Base-by-base conservation (phyloP, 1,140 invertebrate genomes). In the Hyposmocoma kahamanoa region DNA sequence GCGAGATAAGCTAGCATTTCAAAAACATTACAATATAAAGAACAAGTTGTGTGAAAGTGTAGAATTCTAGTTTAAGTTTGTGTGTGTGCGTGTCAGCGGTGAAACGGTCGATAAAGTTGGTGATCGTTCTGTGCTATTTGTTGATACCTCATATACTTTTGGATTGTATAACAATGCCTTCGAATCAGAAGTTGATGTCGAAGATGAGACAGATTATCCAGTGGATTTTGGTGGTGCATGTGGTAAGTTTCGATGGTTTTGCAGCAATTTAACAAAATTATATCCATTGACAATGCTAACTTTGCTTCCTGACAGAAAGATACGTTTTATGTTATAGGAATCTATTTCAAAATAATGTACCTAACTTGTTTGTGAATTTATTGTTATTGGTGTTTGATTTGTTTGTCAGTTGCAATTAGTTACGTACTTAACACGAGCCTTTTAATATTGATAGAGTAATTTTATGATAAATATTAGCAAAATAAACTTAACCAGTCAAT, bases 21-120 rank as follows among this genome's bases (percentile, higher is more conserved):
- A 49, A 68, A 67, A 67, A 71, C 59, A 62, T 67, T 70, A 59
- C 41, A 55, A 60, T 64, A 52, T 50, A 42, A 66, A 64, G 67
- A 71, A 77, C 71, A 71, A 74, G 66, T 75, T 68, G 51, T 65
- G 79, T 78, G 75, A 83, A 81, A 83, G 81, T 83, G 77, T 74
- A 62, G 32, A 59, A 69, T 69, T 66, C 73, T 79, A 72, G 71
- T 80, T 61, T 58, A 51, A 59, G 53, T 71, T 60, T 75, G 47
- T 54, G 63, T 67, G 73, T 81, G 81, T 82, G 77, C 72, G 78
- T 82, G 77, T 73, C 72, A 67, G 59, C 59, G 73, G 75, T 84
- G 80, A 74, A 79, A 79, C 78, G 76, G 73, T 84, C 71, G 76
- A 80, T 84, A 80, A 74, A 72, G 68, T 74, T 75, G 59, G 66